Evolutionary conservation across 2,113 vertebrate species (phyloP).

Genomic region (Copsychus sechellarum): DNA sequence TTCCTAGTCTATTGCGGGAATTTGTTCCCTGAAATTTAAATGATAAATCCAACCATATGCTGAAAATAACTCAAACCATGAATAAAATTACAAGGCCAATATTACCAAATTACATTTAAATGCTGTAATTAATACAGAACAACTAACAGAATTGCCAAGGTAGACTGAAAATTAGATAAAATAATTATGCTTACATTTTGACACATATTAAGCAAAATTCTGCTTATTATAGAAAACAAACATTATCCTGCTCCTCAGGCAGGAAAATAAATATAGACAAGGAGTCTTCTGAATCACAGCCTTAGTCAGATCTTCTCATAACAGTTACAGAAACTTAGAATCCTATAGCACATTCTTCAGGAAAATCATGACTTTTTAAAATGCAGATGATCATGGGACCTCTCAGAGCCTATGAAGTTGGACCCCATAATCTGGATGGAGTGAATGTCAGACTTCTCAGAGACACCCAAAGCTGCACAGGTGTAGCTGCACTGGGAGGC

Average conservation of each 20-base stretch:
- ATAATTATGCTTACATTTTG: neutral
- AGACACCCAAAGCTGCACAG: neutral
- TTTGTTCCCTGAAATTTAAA: neutral
- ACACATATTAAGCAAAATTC: neutral
- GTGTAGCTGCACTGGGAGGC: neutral
- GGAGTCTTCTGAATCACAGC: neutral
- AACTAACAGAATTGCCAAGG: neutral
- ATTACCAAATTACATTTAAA: neutral
- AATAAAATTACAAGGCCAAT: neutral
- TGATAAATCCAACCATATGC: neutral
- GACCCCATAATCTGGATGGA: neutral
- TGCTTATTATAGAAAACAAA: neutral
- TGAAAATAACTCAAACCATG: neutral
- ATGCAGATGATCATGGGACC: neutral
- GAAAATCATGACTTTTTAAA: neutral
- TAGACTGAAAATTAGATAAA: neutral
- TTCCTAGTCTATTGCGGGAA: neutral
- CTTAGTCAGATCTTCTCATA: neutral
- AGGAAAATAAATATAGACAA: neutral
- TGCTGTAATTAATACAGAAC: neutral
- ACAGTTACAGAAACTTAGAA: neutral
- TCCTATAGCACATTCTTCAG: neutral
- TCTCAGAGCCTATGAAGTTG: neutral
- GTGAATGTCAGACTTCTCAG: neutral
- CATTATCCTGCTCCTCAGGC: neutral